phyloP scores from a whole-genome alignment of 2,888 invertebrate genomes.

The Eutolmus rufibarbis region DNA sequence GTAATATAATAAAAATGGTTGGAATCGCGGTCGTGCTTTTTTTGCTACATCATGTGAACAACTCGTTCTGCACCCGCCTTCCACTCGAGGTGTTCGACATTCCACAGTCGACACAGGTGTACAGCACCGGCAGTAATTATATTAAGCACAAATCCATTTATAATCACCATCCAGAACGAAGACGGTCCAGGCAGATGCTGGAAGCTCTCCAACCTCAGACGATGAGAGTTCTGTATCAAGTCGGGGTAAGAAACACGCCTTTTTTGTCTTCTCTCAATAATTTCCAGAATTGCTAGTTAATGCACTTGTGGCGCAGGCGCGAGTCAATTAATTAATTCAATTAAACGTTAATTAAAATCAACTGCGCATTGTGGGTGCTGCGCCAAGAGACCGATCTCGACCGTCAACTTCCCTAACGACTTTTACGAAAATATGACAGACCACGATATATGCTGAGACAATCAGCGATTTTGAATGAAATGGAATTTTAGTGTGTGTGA shows the following conservation, averaged over 20 bases:
- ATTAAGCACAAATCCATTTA: constrained; percentile 39
- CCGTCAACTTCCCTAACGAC: background rate
- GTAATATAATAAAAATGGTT: constrained; percentile 47
- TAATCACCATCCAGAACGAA: constrained; percentile 53
- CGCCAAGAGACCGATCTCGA: background rate
- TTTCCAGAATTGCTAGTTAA: background rate
- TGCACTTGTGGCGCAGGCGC: constrained; percentile 13
- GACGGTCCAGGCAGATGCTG: constrained; percentile 65
- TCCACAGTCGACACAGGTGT: constrained; percentile 51
- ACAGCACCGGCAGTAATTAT: constrained; percentile 38
- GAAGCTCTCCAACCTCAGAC: constrained; percentile 65
- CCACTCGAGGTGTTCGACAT: constrained; percentile 61
- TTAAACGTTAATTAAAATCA: constrained; percentile 28
- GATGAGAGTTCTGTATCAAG: constrained; percentile 73
- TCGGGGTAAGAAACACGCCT: constrained; percentile 57
- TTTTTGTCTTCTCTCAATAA: background rate
- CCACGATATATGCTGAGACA: background rate
- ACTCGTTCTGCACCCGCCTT: constrained; percentile 57
- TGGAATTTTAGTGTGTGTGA: background rate
- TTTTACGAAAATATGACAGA: background rate
- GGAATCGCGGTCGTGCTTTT: constrained; percentile 45
- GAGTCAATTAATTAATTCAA: constrained; percentile 31
- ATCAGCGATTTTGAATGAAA: constrained; percentile 1
- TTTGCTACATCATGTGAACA: constrained; percentile 50
- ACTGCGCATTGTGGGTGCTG: constrained; percentile 5